Evolutionary conservation across 2,888 invertebrate species (phyloP).

Genomic region (Xanthia togata): DNA sequence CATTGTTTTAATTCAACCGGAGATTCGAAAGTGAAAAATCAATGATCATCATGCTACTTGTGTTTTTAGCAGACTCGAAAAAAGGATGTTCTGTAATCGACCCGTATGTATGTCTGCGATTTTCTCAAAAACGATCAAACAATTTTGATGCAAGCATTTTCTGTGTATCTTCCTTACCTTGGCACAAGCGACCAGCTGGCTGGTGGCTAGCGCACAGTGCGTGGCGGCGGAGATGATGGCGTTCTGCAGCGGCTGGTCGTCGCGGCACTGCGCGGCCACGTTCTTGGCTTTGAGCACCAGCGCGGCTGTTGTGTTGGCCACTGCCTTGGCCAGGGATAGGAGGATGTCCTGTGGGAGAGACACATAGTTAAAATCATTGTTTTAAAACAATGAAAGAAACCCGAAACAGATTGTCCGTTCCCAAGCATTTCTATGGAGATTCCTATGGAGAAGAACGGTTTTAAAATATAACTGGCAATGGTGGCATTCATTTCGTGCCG

Average conservation of each 20-base stretch:
- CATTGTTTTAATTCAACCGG: no score
- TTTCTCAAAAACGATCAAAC: neutral
- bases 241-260: conserved; percentile 95
- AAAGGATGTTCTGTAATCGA: neutral
- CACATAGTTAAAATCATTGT: neutral
- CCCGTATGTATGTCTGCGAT: neutral
- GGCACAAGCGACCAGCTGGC: conserved; percentile 99
- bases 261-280: conserved; percentile 97
- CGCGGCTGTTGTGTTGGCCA: conserved; percentile 99
- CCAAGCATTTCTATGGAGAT: no score
- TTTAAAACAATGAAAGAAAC: neutral
- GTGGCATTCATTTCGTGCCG: neutral
- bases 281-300: conserved; percentile 98
- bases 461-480: neutral
- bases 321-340: conserved; percentile 98
- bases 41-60: no score
- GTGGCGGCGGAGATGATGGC: conserved; percentile 98
- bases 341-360: conserved; percentile 93
- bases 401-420: neutral
- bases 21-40: no score
- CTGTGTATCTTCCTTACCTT: conserved; percentile 90
- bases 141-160: neutral
- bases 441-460: neutral
- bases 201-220: conserved; percentile 98
- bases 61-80: neutral